Conservation (phyloP, 2,113 vertebrate genomes). For the Apodemus sylvaticus region DNA sequence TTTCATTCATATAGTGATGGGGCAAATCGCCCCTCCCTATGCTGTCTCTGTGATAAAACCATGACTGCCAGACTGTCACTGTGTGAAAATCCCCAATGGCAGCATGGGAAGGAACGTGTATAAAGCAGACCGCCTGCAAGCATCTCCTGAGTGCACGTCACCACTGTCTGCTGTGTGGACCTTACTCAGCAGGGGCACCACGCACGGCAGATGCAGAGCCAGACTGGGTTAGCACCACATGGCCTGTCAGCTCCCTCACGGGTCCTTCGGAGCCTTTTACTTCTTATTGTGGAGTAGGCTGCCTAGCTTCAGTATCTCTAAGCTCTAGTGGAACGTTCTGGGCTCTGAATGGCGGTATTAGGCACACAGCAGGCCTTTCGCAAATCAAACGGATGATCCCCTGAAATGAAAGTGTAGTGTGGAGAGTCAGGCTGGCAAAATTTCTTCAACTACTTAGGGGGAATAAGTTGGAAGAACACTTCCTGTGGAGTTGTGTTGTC, state of each 20-base stretch:
- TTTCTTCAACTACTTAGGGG: not conserved
- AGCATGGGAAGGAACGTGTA: too few species aligned
- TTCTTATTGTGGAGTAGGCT: not conserved
- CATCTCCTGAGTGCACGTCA: not conserved
- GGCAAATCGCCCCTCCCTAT: not conserved
- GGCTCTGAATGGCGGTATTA: not conserved
- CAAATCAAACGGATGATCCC: not conserved
- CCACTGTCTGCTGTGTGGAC: not conserved
- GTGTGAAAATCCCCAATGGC: not conserved
- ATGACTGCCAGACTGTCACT: not conserved
- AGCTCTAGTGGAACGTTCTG: not conserved
- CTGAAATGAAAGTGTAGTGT: not conserved
- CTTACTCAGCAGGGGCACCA: not conserved
- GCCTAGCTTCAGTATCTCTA: not conserved
- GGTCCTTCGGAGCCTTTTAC: not conserved
- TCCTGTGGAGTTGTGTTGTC: not conserved
- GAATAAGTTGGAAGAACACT: not conserved
- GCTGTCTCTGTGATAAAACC: not conserved
- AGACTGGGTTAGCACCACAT: too few species aligned
- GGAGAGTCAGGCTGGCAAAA: not conserved
- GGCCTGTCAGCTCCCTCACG: not conserved
- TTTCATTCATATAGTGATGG: too few species aligned
- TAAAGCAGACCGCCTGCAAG: not conserved
- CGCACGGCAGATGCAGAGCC: not conserved
- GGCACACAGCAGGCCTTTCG: not conserved